Conservation (phyloP, 2,797 vertebrate genomes). For the Garrulus glandarius region DNA sequence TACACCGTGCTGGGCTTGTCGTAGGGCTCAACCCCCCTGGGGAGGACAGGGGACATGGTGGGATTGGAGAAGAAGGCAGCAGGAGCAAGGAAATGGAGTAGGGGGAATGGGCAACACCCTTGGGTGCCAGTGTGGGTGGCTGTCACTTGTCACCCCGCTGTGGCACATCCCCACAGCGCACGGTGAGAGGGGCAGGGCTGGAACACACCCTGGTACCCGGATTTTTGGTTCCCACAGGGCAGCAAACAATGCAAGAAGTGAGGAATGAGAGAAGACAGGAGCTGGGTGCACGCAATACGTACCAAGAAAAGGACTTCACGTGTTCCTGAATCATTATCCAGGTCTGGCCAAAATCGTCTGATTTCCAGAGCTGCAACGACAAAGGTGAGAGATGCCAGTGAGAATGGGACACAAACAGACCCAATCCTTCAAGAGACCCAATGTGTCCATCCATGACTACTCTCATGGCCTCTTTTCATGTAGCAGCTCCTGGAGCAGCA, state of each 20-base stretch:
- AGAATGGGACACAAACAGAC: background rate
- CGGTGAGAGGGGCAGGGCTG: background rate
- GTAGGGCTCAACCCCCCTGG: slow-evolving; percentile 90
- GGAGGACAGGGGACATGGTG: background rate
- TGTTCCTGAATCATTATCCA: slow-evolving; percentile 99
- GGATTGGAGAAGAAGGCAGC: background rate
- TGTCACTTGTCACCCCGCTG: rapidly evolving
- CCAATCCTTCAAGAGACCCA: background rate
- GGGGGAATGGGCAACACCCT: background rate
- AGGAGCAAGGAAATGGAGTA: background rate
- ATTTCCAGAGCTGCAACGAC: slow-evolving; percentile 91
- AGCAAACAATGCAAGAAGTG: background rate
- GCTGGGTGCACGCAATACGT: slow-evolving; percentile 55
- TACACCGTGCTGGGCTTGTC: slow-evolving; percentile 89
- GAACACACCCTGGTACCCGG: rapidly evolving
- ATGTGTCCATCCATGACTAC: rapidly evolving
- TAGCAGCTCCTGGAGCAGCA: background rate
- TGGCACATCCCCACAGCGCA: rapidly evolving
- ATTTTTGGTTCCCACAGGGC: background rate
- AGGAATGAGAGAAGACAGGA: background rate
- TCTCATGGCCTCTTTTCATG: background rate
- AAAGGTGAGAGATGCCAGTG: background rate
- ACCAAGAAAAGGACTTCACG: slow-evolving; percentile 96
- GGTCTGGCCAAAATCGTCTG: slow-evolving; percentile 95
- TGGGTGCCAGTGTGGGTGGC: background rate